A percentile compares a stretch with the other conserved stretches of the same genome.
These are phyloP conservation scores for Battus philenor DNA, from an alignment of 1,140 invertebrate species.

Conservation along the genomic window DNA sequence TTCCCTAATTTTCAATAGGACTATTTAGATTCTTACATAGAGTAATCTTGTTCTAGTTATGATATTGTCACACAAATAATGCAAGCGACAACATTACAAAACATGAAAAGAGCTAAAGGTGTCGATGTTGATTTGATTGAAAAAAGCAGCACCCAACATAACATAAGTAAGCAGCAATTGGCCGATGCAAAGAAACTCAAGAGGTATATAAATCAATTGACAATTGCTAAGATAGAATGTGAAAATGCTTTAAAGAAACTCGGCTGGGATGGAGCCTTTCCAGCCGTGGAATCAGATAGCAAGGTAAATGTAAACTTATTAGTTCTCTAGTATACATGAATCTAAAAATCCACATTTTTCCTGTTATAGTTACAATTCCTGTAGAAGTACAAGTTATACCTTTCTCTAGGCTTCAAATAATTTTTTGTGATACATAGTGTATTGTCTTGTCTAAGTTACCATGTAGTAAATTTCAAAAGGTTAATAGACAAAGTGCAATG, in stretches of 20 bases:
- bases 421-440: too few relatives aligned
- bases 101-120: conserved; percentile 89
- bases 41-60: conserved; percentile 78
- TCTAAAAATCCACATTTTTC: too few relatives aligned
- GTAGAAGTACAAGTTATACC: too few relatives aligned
- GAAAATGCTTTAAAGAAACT: conserved; percentile 86
- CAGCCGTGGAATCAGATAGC: conserved; percentile 69
- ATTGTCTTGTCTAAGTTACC: too few relatives aligned
- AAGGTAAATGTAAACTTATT: conserved; percentile 39
- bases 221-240: conserved; percentile 89
- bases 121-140: conserved; percentile 84
- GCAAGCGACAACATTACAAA: conserved; percentile 94
- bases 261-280: conserved; percentile 87
- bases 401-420: too few relatives aligned
- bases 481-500: too few relatives aligned
- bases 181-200: conserved; percentile 83
- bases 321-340: too few relatives aligned
- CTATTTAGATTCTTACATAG: too few relatives aligned
- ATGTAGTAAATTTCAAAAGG: too few relatives aligned
- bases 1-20: too few relatives aligned
- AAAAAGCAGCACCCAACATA: conserved; percentile 53
- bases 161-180: conserved; percentile 81
- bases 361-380: too few relatives aligned
- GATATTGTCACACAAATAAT: conserved; percentile 94
- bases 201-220: conserved; percentile 88